A percentile compares a stretch with the other conserved stretches of the same genome.
These are phyloP conservation scores for Trematomus bernacchii DNA, from an alignment of 2,797 vertebrate genomes.

Conservation along the genomic window DNA sequence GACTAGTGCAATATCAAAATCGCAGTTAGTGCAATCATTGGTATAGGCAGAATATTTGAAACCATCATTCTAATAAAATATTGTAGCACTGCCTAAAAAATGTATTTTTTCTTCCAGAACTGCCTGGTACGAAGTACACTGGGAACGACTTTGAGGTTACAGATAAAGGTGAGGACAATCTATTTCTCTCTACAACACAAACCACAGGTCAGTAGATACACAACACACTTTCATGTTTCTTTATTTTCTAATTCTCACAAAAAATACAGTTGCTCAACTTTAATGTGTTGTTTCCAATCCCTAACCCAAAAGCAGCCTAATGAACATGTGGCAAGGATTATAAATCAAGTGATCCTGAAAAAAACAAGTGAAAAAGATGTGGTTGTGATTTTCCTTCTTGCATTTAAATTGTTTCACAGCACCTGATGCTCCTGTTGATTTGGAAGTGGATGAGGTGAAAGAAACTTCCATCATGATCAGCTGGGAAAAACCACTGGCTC, in stretches of 20 bases:
- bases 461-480: constrained; percentile 93
- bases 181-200: constrained; percentile 95
- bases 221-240: neutral
- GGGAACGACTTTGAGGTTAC: constrained; percentile 96
- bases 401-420: constrained; percentile 77
- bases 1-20: no score
- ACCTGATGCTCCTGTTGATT: constrained; percentile 91
- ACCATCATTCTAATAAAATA: no score
- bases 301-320: constrained; percentile 3
- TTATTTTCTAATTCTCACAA: neutral
- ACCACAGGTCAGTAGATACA: constrained; percentile 88
- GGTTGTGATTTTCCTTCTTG: neutral
- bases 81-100: no score
- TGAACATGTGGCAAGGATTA: neutral
- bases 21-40: no score
- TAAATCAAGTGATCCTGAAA: neutral
- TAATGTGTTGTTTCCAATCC: constrained; percentile 18
- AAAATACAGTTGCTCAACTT: neutral
- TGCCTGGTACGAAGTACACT: constrained; percentile 96
- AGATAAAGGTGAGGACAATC: constrained; percentile 88
- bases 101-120: constrained; percentile 20
- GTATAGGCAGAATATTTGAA: no score
- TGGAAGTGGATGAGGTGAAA: constrained; percentile 89
- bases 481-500: constrained; percentile 96
- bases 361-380: neutral